Percentiles rank a stretch among this genome's conserved stretches.
These are phyloP conservation scores for Burhinus oedicnemus DNA, from an alignment of 2,113 vertebrate species.

Conservation along the genomic window DNA sequence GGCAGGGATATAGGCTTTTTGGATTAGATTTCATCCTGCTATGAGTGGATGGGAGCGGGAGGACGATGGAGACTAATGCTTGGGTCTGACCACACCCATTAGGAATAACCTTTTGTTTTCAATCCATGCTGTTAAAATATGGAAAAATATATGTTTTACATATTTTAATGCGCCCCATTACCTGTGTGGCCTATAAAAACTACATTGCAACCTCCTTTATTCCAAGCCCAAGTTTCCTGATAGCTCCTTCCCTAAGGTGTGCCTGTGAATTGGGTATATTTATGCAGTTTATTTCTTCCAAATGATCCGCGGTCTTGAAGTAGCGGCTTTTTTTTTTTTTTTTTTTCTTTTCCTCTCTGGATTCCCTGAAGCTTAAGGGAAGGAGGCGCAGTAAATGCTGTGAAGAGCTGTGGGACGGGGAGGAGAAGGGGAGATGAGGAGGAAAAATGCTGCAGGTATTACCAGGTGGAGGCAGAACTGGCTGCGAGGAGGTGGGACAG, in stretches of 20 bases:
- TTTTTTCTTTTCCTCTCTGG: neutral
- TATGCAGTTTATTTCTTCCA: constrained; percentile 63
- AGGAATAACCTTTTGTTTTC: constrained; percentile 51
- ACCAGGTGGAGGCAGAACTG: constrained; percentile 14
- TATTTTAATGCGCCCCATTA: constrained; percentile 56
- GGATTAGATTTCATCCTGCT: constrained; percentile 15
- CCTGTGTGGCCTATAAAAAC: constrained; percentile 56
- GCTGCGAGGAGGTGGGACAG: neutral
- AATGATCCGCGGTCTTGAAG: neutral
- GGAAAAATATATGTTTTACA: constrained; percentile 45
- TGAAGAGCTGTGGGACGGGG: neutral
- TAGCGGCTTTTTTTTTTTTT: neutral
- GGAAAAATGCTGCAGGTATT: neutral
- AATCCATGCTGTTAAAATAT: constrained; percentile 52
- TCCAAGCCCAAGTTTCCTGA: constrained; percentile 13
- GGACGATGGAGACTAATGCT: constrained; percentile 26
- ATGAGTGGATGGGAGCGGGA: neutral
- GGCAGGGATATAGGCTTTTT: constrained; percentile 9
- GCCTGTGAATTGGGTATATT: constrained; percentile 64
- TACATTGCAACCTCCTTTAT: constrained; percentile 41
- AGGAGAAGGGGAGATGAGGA: neutral
- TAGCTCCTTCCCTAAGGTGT: constrained; percentile 44
- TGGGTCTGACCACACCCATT: constrained; percentile 45
- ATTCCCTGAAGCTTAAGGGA: neutral
- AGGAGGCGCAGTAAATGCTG: neutral